These are phyloP conservation scores for Bombycilla garrulus DNA, from an alignment of 2,113 vertebrate genomes.

Conservation along the genomic window DNA sequence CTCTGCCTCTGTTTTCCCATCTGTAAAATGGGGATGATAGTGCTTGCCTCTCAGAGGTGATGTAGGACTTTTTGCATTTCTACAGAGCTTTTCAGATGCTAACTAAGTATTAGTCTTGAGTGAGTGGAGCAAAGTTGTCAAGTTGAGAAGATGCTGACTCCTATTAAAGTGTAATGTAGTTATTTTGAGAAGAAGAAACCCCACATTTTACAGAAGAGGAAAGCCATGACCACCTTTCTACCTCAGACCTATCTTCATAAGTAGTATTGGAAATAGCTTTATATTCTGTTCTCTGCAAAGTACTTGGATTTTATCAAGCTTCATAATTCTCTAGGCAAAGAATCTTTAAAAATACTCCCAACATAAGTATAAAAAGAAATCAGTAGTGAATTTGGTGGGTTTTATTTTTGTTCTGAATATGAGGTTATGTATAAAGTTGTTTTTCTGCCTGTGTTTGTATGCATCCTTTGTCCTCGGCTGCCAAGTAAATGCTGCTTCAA, in stretches of 20 bases:
- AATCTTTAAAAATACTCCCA: conserved; percentile 63
- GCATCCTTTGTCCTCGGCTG: conserved; percentile 74
- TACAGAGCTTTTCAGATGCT: neutral
- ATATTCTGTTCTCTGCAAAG: conserved; percentile 65
- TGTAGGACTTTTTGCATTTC: neutral
- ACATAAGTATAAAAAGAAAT: conserved; percentile 65
- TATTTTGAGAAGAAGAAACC: conserved; percentile 72
- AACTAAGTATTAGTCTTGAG: conserved; percentile 10
- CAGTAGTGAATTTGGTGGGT: conserved; percentile 77
- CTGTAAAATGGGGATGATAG: conserved; percentile 46
- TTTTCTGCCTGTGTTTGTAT: conserved; percentile 78
- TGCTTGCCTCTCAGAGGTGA: neutral
- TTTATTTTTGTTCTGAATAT: conserved; percentile 69
- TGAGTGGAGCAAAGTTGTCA: conserved; percentile 47
- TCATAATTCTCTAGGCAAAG: conserved; percentile 63
- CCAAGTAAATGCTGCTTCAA: conserved; percentile 74
- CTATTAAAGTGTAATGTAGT: conserved; percentile 70
- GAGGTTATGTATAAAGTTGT: conserved; percentile 72
- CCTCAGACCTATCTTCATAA: conserved; percentile 89
- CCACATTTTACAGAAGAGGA: conserved; percentile 87
- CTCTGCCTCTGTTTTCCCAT: conserved; percentile 57
- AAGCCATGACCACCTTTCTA: conserved; percentile 99
- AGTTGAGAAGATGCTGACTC: conserved; percentile 13
- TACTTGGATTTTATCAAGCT: conserved; percentile 72
- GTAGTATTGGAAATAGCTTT: conserved; percentile 80